These are phyloP conservation scores for Grus americana DNA, from an alignment of 2,113 vertebrate species.

Conservation along the genomic window DNA sequence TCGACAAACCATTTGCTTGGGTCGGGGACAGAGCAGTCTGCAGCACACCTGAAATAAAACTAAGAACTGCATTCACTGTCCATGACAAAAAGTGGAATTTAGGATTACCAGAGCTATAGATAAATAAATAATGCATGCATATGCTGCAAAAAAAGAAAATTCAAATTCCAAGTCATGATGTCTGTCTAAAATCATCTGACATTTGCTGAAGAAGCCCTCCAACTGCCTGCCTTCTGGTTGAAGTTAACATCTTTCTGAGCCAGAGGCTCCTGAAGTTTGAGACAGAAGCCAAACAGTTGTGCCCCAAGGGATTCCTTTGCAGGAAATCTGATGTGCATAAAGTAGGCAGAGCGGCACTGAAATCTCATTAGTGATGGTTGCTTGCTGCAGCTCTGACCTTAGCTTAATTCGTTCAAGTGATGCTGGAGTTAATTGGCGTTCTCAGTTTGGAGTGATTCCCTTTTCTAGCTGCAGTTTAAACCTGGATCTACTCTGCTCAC, in stretches of 20 bases:
- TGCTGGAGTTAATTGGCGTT: not conserved
- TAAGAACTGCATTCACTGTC: not conserved
- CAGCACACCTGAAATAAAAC: not conserved
- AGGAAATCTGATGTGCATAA: constrained; percentile 7
- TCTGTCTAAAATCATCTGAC: not conserved
- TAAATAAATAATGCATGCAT: not conserved
- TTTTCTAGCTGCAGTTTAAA: not conserved
- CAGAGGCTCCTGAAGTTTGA: constrained; percentile 13
- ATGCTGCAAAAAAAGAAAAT: not conserved
- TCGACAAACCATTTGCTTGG: not conserved
- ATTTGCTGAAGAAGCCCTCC: not conserved
- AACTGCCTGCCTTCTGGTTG: not conserved
- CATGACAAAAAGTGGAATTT: not conserved
- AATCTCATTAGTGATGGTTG: not conserved
- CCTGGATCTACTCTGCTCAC: not conserved
- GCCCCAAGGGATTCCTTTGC: not conserved
- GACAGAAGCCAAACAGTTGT: constrained; percentile 9
- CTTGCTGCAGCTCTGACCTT: constrained; percentile 22
- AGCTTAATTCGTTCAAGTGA: not conserved
- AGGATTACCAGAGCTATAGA: not conserved
- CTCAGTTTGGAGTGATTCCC: not conserved
- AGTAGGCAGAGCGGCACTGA: not conserved
- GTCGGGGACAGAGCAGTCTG: not conserved
- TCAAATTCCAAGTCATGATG: not conserved
- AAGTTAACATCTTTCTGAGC: not conserved